Conservation (phyloP, 1,140 invertebrate species). For the Dreissena polymorpha region DNA sequence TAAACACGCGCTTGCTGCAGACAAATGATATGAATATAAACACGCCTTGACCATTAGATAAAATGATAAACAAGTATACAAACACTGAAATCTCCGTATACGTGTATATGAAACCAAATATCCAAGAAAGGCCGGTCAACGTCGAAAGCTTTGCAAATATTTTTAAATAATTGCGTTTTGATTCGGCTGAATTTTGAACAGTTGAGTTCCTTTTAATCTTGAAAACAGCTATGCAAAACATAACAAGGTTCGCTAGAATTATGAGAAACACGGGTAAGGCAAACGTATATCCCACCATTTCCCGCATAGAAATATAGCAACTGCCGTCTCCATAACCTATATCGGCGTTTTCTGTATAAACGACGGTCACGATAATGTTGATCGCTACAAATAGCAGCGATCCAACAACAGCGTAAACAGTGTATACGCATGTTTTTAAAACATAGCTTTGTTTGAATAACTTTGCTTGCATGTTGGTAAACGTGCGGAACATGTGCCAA, state of each 20-base stretch:
- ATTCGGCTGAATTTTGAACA: constrained; percentile 11
- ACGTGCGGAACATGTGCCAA: constrained; percentile 79
- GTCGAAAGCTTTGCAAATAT: constrained; percentile 30
- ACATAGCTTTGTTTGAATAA: background rate
- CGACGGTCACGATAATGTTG: constrained; percentile 18
- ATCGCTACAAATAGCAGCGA: background rate
- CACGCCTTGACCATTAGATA: constrained; percentile 4
- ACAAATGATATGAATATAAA: constrained; percentile 41
- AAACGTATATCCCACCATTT: constrained; percentile 28
- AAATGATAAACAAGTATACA: constrained; percentile 33
- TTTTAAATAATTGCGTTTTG: constrained; percentile 3
- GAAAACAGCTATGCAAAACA: constrained; percentile 9
- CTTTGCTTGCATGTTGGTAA: constrained; percentile 35
- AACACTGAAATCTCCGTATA: background rate
- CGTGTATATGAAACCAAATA: constrained; percentile 15
- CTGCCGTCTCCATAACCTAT: constrained; percentile 25
- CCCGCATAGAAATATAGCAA: constrained; percentile 6
- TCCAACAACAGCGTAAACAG: background rate
- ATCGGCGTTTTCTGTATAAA: background rate
- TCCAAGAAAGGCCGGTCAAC: constrained; percentile 29
- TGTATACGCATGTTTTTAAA: background rate
- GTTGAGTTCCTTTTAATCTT: background rate
- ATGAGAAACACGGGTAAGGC: constrained; percentile 5
- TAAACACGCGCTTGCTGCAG: background rate
- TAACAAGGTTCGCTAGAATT: constrained; percentile 5